A percentile compares a stretch with the other conserved stretches of the same genome.
Evolutionary conservation across 2,113 vertebrate genomes (phyloP).

Genomic region (Rhinoptilus africanus): DNA sequence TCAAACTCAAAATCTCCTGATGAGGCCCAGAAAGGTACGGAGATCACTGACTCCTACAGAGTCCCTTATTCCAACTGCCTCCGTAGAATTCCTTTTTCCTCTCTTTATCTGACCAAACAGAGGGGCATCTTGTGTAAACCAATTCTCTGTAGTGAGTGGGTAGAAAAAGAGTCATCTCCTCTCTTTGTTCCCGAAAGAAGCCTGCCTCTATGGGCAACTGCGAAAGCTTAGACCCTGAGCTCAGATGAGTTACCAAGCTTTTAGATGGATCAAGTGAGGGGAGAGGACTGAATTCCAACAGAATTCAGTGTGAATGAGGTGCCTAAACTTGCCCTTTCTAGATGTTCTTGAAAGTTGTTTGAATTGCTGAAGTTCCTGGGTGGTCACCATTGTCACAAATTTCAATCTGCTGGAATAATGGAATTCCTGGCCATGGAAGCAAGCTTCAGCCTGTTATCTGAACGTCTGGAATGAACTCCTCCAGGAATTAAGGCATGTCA

Average conservation of each 20-base stretch:
- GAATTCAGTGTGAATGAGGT: neutral
- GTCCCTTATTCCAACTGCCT: neutral
- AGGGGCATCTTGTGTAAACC: neutral
- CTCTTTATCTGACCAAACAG: neutral
- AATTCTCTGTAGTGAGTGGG: neutral
- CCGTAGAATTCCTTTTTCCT: neutral
- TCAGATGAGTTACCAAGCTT: neutral
- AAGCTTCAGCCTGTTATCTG: neutral
- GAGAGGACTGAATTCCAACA: neutral
- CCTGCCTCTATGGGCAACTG: neutral
- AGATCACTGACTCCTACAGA: neutral
- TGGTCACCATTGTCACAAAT: neutral
- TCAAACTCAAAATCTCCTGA: neutral
- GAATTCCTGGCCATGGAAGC: neutral
- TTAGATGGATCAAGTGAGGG: neutral
- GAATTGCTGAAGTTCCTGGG: neutral
- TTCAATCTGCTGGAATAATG: neutral
- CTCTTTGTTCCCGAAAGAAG: neutral
- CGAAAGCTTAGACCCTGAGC: neutral
- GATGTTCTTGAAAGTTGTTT: neutral
- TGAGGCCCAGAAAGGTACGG: neutral
- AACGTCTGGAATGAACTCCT: neutral
- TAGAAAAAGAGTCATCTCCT: neutral
- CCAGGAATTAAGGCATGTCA: neutral
- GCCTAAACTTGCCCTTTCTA: neutral